phyloP scores from a whole-genome alignment of 2,888 invertebrate species.

The Villa cingulata region DNA sequence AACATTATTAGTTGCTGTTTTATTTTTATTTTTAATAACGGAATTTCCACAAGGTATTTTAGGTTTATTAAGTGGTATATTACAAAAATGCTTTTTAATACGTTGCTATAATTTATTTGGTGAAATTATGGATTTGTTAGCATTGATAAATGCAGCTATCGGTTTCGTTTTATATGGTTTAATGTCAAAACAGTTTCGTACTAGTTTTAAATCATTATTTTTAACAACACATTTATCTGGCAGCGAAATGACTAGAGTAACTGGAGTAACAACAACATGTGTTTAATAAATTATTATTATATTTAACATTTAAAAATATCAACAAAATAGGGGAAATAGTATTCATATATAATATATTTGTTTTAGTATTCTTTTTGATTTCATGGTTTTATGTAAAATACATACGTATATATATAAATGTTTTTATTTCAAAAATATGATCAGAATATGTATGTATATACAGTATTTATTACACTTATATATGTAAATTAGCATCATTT shows the following conservation, averaged over 20 bases:
- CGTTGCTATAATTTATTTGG: conserved; percentile 70
- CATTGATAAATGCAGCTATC: conserved; percentile 79
- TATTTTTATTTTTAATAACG: conserved; percentile 73
- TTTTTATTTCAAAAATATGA: too few relatives aligned
- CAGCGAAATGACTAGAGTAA: conserved; percentile 29
- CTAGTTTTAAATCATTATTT: conserved; percentile 54
- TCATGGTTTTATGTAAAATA: too few relatives aligned
- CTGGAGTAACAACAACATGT: conserved; percentile 31
- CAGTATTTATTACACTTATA: too few relatives aligned
- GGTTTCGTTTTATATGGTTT: conserved; percentile 89
- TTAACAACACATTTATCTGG: conserved; percentile 50
- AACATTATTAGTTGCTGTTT: conserved; percentile 73
- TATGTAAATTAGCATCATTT: too few relatives aligned
- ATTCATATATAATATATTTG: too few relatives aligned
- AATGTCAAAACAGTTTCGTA: conserved; percentile 87
- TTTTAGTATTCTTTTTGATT: too few relatives aligned
- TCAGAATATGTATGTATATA: too few relatives aligned
- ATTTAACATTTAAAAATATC: too few relatives aligned
- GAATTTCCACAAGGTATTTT: conserved; percentile 75
- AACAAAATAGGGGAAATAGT: too few relatives aligned
- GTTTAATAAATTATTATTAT: too few relatives aligned
- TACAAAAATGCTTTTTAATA: conserved; percentile 58
- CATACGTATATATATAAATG: too few relatives aligned
- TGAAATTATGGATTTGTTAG: conserved; percentile 80
- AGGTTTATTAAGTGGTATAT: conserved; percentile 54